phyloP scores from a whole-genome alignment of 1,140 invertebrate species.

The Drosophila orena region DNA sequence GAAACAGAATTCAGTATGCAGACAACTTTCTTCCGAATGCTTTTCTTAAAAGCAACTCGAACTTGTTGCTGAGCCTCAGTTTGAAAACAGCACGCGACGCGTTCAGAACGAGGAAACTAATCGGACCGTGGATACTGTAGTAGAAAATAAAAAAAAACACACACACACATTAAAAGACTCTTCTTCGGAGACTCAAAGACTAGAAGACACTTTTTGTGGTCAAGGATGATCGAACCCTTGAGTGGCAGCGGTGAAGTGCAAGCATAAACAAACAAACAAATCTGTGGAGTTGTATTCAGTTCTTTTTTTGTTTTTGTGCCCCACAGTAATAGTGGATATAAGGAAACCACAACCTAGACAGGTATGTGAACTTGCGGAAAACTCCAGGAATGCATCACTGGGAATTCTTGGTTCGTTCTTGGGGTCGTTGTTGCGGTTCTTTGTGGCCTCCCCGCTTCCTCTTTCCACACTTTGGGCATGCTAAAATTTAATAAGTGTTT shows the following conservation, averaged over 20 bases:
- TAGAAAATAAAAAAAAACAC: constrained; percentile 2
- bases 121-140: constrained; percentile 1
- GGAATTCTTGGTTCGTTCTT: constrained; percentile 31
- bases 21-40: constrained; percentile 71
- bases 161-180: constrained; percentile 20
- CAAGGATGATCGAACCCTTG: constrained; percentile 60
- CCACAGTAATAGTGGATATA: constrained; percentile 57
- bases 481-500: constrained; percentile 81
- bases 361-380: constrained; percentile 58
- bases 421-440: constrained; percentile 49
- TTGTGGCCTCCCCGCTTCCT: constrained; percentile 2
- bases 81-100: constrained; percentile 68
- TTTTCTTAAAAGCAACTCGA: constrained; percentile 74
- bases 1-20: constrained; percentile 49
- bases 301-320: constrained; percentile 43
- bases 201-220: constrained; percentile 35
- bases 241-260: constrained; percentile 69
- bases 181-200: constrained; percentile 12
- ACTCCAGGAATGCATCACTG: constrained; percentile 26
- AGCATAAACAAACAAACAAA: constrained; percentile 26
- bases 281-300: constrained; percentile 17
- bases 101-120: constrained; percentile 63
- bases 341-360: constrained; percentile 23
- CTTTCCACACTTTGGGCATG: constrained; percentile 54
- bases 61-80: constrained; percentile 51